Evolutionary conservation across 2,113 vertebrate species (phyloP), one percentile per base, ranked within the genome.

Genomic region (Micronycteris hirsuta): DNA sequence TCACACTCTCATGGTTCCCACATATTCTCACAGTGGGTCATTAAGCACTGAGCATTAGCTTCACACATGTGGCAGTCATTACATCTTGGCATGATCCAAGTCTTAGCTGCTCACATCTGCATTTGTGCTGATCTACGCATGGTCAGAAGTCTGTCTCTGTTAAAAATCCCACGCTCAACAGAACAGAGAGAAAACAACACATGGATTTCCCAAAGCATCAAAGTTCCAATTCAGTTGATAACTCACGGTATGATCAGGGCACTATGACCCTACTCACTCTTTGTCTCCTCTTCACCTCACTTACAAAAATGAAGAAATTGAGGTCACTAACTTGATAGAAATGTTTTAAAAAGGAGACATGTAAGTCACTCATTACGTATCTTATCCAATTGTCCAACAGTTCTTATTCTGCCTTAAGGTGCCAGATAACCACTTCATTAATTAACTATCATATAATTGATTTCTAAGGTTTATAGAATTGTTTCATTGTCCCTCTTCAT

Each of bases 11-110:
- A 47, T 26, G 70, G 52, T 22, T 85, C 86, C 68, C 63, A 65
- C 12, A 2, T 8, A 43, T 1, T 41, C 54, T 92, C 61, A 47
- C 31, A 82, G 65, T 31, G 73, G 91, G 85, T 76, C 88, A n/a
- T 49, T n/a, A 24, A 67, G 54, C 36, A 9, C 52, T 52, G 49
- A 84, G 86, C 5, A 36, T 65, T 6, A 73, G 61, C 71, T 41
- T 86, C 81, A 54, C 95, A 88, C 96, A 97, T 91, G 83, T 97
- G 96, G 94, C 74, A 94, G 63, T 96, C 91, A 94, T 97, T 94
- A 98, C 41, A 45, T 85, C 47, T 96, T 93, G 97, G 97, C 95
- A 94, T 2, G 1, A 86, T 70, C 70, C 86, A 65, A 33, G 76
- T 54, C 71, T 78, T 54, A 71, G 49, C 93, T 68, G 78, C 71